Conservation (phyloP, 2,797 vertebrate genomes). For the Phaenicophaeus curvirostris region DNA sequence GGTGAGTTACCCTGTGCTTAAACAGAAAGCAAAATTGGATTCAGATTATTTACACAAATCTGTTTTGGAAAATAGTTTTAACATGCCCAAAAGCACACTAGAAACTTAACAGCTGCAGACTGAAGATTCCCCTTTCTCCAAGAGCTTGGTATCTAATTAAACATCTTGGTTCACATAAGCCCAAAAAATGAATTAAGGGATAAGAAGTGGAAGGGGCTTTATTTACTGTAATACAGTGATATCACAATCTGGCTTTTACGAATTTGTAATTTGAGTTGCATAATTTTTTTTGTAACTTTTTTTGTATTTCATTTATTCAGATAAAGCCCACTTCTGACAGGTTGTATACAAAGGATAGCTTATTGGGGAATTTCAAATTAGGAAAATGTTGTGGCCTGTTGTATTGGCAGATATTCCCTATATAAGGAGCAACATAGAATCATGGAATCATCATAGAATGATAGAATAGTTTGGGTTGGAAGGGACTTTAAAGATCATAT, state of each 20-base stretch:
- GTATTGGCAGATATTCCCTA: background rate
- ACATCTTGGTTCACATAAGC: background rate
- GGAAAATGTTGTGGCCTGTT: background rate
- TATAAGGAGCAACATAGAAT: rapidly evolving
- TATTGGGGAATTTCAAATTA: background rate
- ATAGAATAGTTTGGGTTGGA: too few species aligned
- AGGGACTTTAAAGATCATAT: too few species aligned
- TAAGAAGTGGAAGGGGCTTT: background rate
- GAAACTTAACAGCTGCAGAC: background rate
- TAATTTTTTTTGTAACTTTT: background rate
- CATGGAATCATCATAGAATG: rapidly evolving
- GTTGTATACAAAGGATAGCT: background rate
- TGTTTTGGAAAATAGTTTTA: background rate
- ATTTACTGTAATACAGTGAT: background rate
- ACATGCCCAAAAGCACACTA: background rate
- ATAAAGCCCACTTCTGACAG: background rate
- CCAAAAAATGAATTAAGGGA: too few species aligned
- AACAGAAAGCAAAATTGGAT: background rate
- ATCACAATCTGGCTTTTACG: background rate
- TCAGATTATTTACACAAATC: background rate
- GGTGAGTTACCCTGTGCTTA: background rate
- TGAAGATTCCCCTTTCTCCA: background rate
- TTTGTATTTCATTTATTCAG: background rate
- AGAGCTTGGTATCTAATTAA: background rate
- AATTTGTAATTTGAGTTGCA: background rate